These are phyloP conservation scores for Ernsta delagoae DNA, from an alignment of 2,888 invertebrate genomes.

Conservation along the genomic window DNA sequence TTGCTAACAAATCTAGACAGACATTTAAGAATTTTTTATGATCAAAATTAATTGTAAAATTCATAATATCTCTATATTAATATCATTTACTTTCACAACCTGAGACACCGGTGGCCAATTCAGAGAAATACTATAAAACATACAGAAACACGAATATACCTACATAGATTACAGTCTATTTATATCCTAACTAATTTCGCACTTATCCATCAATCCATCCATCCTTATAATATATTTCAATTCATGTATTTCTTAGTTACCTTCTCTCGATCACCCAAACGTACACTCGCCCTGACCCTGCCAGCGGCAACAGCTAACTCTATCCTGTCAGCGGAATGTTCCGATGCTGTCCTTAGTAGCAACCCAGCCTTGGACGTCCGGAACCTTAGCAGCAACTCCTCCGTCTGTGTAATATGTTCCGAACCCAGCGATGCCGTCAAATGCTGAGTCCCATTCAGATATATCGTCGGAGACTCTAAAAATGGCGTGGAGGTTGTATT, in stretches of 20 bases:
- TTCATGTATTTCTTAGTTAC: slow-evolving; percentile 72
- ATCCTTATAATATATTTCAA: no score
- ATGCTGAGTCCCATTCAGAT: slow-evolving; percentile 95
- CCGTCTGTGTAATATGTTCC: slow-evolving; percentile 94
- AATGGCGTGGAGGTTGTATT: slow-evolving; percentile 31
- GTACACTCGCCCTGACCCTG: slow-evolving; percentile 91
- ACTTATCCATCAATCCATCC: no score
- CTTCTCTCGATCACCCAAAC: slow-evolving; percentile 94
- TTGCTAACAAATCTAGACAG: no score
- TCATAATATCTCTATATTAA: no score
- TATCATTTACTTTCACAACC: no score
- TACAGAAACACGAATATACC: no score
- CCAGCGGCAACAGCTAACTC: slow-evolving; percentile 95
- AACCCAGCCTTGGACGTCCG: slow-evolving; percentile 92
- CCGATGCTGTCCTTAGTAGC: slow-evolving; percentile 91
- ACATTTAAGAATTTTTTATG: no score
- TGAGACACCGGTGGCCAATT: no score
- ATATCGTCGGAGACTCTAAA: slow-evolving; percentile 93
- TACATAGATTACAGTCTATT: no score
- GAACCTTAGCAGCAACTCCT: slow-evolving; percentile 94
- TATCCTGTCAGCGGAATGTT: slow-evolving; percentile 91
- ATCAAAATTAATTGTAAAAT: no score
- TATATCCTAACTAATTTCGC: no score
- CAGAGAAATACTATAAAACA: no score
- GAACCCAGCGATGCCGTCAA: slow-evolving; percentile 90